Evolutionary conservation across 2,797 vertebrate genomes (phyloP).

Genomic region (Cryptoblepharus egeriae): DNA sequence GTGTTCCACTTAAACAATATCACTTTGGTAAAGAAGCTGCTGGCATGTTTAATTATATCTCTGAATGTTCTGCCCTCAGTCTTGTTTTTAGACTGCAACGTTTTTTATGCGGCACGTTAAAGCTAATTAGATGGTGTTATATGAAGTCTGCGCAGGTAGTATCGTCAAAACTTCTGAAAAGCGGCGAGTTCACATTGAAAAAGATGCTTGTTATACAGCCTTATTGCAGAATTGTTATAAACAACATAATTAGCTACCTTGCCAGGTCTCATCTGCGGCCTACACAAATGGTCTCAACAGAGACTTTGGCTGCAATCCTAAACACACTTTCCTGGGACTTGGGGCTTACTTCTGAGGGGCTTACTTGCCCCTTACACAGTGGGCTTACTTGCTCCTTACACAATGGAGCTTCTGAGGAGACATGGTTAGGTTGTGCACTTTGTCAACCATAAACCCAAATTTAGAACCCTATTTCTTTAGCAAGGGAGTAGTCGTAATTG

Average conservation of each 20-base stretch:
- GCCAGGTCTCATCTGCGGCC: not conserved
- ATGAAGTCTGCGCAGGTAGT: constrained; percentile 3
- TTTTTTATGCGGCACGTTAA: constrained; percentile 35
- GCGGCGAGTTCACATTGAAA: constrained; percentile 25
- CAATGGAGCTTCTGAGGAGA: no score
- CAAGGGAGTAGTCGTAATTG: not conserved
- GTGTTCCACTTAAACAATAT: constrained; percentile 51
- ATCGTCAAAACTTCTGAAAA: constrained; percentile 22
- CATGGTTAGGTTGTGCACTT: no score
- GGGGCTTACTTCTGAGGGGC: no score
- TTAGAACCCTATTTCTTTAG: not conserved
- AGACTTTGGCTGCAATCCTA: no score
- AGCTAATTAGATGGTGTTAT: constrained; percentile 32
- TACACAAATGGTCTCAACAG: not conserved
- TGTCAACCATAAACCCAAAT: not conserved
- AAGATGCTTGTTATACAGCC: not conserved
- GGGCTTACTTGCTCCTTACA: no score
- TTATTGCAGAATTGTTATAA: not conserved
- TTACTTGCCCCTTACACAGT: no score
- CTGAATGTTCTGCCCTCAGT: constrained; percentile 22
- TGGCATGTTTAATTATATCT: constrained; percentile 51
- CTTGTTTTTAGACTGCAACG: not conserved
- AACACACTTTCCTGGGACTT: no score
- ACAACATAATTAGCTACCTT: not conserved
- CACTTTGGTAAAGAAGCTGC: constrained; percentile 46